Base-by-base conservation (phyloP, 2,113 vertebrate genomes). In the Cephalopterus ornatus region DNA sequence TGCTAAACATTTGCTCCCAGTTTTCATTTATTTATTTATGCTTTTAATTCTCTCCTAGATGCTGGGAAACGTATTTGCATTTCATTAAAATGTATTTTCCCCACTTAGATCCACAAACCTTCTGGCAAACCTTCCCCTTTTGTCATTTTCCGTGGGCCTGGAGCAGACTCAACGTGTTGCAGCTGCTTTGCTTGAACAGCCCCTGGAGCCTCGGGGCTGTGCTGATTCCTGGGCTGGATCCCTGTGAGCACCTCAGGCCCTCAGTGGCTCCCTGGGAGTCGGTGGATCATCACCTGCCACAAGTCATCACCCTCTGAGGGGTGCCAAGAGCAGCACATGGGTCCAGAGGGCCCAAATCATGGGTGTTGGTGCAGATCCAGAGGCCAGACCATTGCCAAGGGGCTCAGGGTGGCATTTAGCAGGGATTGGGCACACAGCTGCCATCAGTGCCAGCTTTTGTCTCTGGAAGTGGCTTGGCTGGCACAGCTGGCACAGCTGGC, bases 81-180 rank as follows among this genome's bases (percentile, higher is more conserved):
- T 96, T 94, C 95, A 93, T 96, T 96, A 95, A 94, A 89, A 94
- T 92, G 81, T 24, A 94, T 96, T 94, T 95, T 85, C 58, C 74
- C 74, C 78, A 85, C 78, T 95, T 91, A 88, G 89, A 88, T 96
- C 78, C 96, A 74, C 74, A 76, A 28, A 52, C 50, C 50, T 93
- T 93, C 87, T 96, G 95, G 91, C 70, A 94, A 82, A 70, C 1
- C 1, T 44, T 83, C 89, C 23, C 14, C 70, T 85, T 82, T 65
- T 90, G 88, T 93, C 86, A 74, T 95, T 95, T 92, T 94, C 78
- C 59, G 58, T 1, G 16, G n/a, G 92, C 50, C 58, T 92, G 92
- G 81, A 96, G 65, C 65, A 72, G 66, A 14, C 67, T 62, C 93
- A 76, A 15, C 0, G 2, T 14, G 3, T 21, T 49, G 85, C 91